Evolutionary conservation across 2,888 invertebrate species (phyloP).

Genomic region (Agrotis segetum): DNA sequence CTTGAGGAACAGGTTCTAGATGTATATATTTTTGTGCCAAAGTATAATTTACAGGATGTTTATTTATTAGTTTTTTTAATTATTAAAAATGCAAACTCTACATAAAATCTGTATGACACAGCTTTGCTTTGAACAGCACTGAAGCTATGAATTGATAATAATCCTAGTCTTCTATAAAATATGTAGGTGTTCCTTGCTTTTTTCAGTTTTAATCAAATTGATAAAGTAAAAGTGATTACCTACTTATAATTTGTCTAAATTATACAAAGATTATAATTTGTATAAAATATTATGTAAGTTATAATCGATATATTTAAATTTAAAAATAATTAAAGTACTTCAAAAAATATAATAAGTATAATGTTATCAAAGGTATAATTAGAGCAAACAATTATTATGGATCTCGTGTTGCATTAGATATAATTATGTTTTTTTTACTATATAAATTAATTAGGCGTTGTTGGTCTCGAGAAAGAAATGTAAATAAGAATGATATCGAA

Average conservation of each 20-base stretch:
- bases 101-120: not conserved
- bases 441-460: not conserved
- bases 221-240: not conserved
- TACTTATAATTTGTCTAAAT: too few relatives aligned
- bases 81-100: not conserved
- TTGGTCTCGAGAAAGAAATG: slow-evolving; percentile 22
- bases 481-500: slow-evolving; percentile 45
- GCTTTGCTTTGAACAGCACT: slow-evolving; percentile 3
- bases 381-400: not conserved
- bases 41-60: slow-evolving; percentile 20
- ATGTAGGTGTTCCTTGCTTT: not conserved
- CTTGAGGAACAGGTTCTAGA: not conserved
- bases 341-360: too few relatives aligned
- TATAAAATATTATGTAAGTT: slow-evolving; percentile 1
- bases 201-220: not conserved
- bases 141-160: not conserved
- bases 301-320: too few relatives aligned
- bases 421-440: not conserved
- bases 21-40: slow-evolving; percentile 50
- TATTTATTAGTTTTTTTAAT: not conserved
- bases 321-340: too few relatives aligned
- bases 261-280: not conserved
- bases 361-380: too few relatives aligned
- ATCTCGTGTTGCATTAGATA: not conserved
- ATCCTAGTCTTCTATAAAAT: not conserved